Evolutionary conservation across 64 coral and sea anemone species (phyloP).

Genomic region (Platygyra sinensis): DNA sequence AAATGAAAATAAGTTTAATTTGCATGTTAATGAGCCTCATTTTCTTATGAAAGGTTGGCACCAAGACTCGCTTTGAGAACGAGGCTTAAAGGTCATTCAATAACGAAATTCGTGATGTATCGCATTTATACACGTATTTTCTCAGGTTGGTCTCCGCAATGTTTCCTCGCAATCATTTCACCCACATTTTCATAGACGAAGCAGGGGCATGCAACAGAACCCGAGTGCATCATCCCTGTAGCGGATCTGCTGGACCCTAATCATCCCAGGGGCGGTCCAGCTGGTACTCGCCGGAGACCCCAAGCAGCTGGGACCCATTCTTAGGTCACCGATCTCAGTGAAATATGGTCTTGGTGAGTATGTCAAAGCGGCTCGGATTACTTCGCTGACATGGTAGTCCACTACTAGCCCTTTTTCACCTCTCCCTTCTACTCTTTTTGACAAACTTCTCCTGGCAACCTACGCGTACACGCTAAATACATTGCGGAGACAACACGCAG

Average conservation of each 20-base stretch:
- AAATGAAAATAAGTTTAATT: too few species aligned
- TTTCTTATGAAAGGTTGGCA: too few species aligned
- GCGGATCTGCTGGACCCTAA: slow-evolving; percentile 66
- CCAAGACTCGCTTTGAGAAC: too few species aligned
- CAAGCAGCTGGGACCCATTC: slow-evolving; percentile 70
- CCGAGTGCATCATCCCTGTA: slow-evolving; percentile 68
- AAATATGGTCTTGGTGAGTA: slow-evolving; percentile 65
- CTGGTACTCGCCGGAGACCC: slow-evolving; percentile 77
- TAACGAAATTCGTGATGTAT: neutral
- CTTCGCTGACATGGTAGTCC: neutral
- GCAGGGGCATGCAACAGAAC: slow-evolving; percentile 75
- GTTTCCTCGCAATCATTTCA: slow-evolving; percentile 62
- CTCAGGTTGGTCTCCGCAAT: slow-evolving; percentile 54
- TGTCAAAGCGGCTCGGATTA: neutral
- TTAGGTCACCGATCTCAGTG: slow-evolving; percentile 64
- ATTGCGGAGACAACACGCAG: too few species aligned
- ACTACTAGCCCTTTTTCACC: neutral
- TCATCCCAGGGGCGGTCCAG: slow-evolving; percentile 51
- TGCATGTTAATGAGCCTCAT: too few species aligned
- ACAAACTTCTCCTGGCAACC: neutral
- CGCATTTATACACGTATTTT: neutral
- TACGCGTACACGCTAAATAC: too few species aligned
- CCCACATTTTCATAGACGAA: slow-evolving; percentile 78
- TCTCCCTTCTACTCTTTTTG: neutral
- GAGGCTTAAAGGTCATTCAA: too few species aligned